Conservation (phyloP, 2,113 vertebrate species). For the Alectura lathami region DNA sequence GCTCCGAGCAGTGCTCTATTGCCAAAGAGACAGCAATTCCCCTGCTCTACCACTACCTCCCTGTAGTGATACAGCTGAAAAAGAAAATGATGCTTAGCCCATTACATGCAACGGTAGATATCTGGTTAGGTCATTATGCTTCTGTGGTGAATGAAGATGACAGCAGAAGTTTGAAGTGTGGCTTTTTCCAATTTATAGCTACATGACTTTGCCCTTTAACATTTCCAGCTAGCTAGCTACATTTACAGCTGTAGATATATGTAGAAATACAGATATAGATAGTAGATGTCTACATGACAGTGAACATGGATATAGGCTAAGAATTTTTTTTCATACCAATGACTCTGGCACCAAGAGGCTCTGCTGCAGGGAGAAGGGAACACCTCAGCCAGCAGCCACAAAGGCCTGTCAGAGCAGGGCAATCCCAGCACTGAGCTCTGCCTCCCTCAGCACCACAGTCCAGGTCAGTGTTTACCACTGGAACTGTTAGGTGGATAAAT, state of each 20-base stretch:
- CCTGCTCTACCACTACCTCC: neutral
- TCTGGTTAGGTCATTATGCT: neutral
- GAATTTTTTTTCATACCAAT: neutral
- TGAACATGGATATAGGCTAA: neutral
- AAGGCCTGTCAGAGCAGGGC: neutral
- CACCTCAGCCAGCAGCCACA: neutral
- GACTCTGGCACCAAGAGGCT: neutral
- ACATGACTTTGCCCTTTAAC: neutral
- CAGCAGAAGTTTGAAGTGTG: neutral
- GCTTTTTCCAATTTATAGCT: neutral
- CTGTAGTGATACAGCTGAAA: neutral
- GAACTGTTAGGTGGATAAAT: neutral
- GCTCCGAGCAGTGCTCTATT: neutral
- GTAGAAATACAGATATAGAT: neutral
- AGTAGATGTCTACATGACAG: neutral
- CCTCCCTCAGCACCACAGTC: accelerated
- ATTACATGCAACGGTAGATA: neutral
- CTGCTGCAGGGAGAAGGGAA: neutral
- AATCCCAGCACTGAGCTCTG: neutral
- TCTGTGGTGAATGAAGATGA: neutral
- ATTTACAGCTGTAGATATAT: neutral
- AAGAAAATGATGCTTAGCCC: neutral
- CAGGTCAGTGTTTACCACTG: neutral
- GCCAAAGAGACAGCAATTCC: neutral
- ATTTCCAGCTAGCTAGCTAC: neutral